These are phyloP conservation scores for Ictalurus punctatus DNA, from an alignment of 2,113 vertebrate genomes.

Conservation along the genomic window DNA sequence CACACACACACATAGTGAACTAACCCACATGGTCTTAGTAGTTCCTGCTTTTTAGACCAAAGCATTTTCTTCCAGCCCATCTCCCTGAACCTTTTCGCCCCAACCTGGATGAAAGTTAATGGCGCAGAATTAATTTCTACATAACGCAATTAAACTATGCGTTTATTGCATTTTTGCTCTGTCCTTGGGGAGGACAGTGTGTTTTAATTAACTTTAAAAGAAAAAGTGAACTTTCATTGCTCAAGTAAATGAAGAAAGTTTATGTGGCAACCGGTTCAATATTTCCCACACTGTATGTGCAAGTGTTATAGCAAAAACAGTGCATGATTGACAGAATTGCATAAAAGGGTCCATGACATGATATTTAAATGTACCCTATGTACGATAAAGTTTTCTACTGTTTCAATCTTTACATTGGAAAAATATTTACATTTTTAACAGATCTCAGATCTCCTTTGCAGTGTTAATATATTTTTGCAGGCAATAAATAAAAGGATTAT, in stretches of 20 bases:
- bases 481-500: not conserved
- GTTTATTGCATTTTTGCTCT: slow-evolving; percentile 63
- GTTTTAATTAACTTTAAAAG: slow-evolving; percentile 72
- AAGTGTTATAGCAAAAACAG: not conserved
- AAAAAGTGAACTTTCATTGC: slow-evolving; percentile 64
- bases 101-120: slow-evolving; percentile 76
- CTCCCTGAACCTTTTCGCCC: slow-evolving; percentile 60
- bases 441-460: not conserved
- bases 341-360: not conserved
- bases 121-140: slow-evolving; percentile 75
- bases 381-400: not conserved
- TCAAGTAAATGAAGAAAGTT: slow-evolving; percentile 26
- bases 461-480: not conserved
- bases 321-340: not conserved
- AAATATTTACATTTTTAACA: not conserved
- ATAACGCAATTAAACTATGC: slow-evolving; percentile 77
- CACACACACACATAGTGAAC: not conserved
- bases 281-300: not conserved
- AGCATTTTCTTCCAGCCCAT: slow-evolving; percentile 58
- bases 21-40: slow-evolving; percentile 15
- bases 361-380: not conserved
- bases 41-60: slow-evolving; percentile 57
- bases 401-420: not conserved
- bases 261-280: slow-evolving; percentile 2
- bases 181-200: slow-evolving; percentile 71